Base-by-base conservation (phyloP, 2,888 invertebrate genomes). In the Gastracanthus pulcherrimus region DNA sequence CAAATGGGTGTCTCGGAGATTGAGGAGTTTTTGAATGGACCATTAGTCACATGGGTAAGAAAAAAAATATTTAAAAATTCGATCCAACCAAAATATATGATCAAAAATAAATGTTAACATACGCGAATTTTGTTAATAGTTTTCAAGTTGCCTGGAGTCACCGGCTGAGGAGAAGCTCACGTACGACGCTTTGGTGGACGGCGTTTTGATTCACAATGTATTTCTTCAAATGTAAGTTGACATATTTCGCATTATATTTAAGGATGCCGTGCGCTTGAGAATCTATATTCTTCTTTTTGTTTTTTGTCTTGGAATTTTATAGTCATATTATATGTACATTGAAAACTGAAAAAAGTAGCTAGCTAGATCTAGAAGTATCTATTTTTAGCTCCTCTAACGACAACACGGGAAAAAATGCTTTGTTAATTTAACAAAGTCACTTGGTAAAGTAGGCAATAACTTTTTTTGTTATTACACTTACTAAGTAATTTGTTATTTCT, bases 1-100 rank as follows among this genome's bases (percentile, higher is more conserved):
- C 7, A 16, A 36, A 60, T 45, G 36, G 41, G 29, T 29, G n/a
- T 34, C 11, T 23, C 38, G 11, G 51, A 62, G 3, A 48, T 80
- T 23, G 55, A 77, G 1, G 69, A 77, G 4, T 81, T 81, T 58
- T 16, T 81, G 34, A 23, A 64, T 0, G 74, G 77, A 11, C 81
- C 77, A 55, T 58, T 81, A 6, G 77, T 77, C 4, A 55, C 31
- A 6, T 81, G 81, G 81, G 81, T 81, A 81, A 74, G 69, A 13
- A 36, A 29, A 55, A 34, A 51, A n/a, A 11, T 48, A 41, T 75
- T 13, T 1, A 26, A 9, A 55, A 55, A 13, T 26, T 41, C 5
- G 2, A 41, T 69, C 29, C 1, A 58, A 38, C 36, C 45, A 29
- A 29, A 55, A 60, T 67, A 67, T 31, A 62, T 51, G 3, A 45